Evolutionary conservation across 53 echinoderm and acorn worm species (phyloP), one percentile per base, ranked within the genome.

Genomic region (Echinarachnius parma): DNA sequence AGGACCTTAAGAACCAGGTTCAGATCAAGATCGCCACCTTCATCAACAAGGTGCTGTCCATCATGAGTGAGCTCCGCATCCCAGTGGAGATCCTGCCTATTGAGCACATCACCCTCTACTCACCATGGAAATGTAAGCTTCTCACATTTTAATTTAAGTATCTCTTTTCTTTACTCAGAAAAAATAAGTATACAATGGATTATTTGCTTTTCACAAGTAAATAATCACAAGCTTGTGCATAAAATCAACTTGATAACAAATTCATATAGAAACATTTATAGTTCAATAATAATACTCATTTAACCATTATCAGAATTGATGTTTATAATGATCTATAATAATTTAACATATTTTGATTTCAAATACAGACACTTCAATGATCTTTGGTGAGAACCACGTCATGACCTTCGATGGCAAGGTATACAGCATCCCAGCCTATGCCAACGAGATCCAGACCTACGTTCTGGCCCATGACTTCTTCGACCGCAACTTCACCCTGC

Each of bases 401-500:
- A 78, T 91, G 81, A 91, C 98, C 64, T 92, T 92, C 48, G 93
- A 92, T 75, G 61, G 80, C 10, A 77, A 79, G 28, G 59, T 85
- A 11, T 92, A 89, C 46, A 86, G 89, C 53, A 55, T 82, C 48
- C 93, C 93, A 21, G 44, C 64, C n/a, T 92, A 85, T 60, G 32
- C 26, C 46, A 37, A 67, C 48, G 49, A 31, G 0, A 66, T 61
- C 10, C 89, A 84, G 62, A 82, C 88, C n/a, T 92, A 92, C 58
- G 53, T 92, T 30, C 53, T 92, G 67, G 92, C 92, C 24, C 82
- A 78, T 44, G 92, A 92, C 80, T 92, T 85, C 48, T 62, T 92
- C 2, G 92, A 92, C 69, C 81, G 81, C 37, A 92, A 92, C 85
- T 92, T 92, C 85, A 88, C 85, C 59, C 70, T 92, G 32, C 57